Base-by-base conservation (phyloP, 1,140 invertebrate species). In the Hyles euphorbiae region DNA sequence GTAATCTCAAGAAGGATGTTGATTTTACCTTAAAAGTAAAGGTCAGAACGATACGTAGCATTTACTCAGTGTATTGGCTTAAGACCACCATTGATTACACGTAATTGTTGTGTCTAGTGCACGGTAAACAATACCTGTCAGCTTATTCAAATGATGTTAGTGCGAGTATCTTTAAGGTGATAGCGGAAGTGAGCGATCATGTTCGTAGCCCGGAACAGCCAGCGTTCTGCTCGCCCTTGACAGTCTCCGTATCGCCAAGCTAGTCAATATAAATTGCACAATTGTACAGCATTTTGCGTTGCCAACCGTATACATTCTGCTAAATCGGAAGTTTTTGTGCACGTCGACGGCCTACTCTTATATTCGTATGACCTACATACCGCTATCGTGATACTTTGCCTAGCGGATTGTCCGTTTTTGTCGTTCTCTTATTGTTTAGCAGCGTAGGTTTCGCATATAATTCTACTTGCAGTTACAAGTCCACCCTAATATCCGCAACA, bases 161-260 rank as follows among this genome's bases (percentile, higher is more conserved):
- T 56, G 45, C 58, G 49, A 32, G 57, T 59, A 63, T 68, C 34
- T 60, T 52, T 68, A 74, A 63, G 72, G 69, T 58, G 63, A 71
- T 69, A 56, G 63, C 72, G 72, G 72, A 72, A 74, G 64, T 34
- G 44, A 40, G 36, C 36, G 36, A 40, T 40, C 36, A 48, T 11
- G 22, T 6, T 10, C 47, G 47, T n/a, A n/a, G 22, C 9, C 47
- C 47, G 47, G 47, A 48, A 48, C 47, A 22, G 6, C 6, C 46
- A 48, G 47, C 6, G 5, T 8, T 48, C 22, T 46, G 11, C 44
- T 10, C 11, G 8, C n/a, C 47, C 47, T 48, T 48, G 47, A 48
- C 47, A 22, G 3, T 11, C 5, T 11, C 47, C 11, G 22, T 48
- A 48, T 11, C 47, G 11, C 6, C 47, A 22, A 48, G 5, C n/a